Conservation (phyloP, 2,888 invertebrate genomes). For the Oasisia sp. region DNA sequence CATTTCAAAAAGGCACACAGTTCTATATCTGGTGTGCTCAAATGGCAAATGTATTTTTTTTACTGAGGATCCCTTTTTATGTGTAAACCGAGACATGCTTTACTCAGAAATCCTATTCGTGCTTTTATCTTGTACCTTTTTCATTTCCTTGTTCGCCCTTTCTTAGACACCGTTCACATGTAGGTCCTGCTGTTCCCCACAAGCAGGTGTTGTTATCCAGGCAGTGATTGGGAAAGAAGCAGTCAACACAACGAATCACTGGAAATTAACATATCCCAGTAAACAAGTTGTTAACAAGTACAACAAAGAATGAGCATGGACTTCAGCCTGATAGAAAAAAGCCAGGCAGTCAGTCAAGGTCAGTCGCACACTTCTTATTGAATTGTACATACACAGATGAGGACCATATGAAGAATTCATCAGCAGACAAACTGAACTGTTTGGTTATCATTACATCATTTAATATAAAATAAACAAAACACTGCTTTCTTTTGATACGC, state of each 20-base stretch:
- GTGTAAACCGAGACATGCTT: background rate
- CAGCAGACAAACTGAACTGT: no score
- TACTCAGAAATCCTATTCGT: background rate
- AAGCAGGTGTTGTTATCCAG: background rate
- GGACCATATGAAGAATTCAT: no score
- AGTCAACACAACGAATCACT: background rate
- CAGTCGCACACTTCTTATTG: no score
- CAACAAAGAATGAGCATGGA: background rate
- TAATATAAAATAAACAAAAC: no score
- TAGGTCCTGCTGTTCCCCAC: slow-evolving; percentile 6
- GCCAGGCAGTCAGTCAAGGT: background rate
- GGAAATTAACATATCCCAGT: background rate
- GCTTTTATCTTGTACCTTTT: background rate
- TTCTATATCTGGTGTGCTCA: no score
- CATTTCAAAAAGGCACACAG: no score
- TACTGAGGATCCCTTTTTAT: background rate
- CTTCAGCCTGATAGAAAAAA: background rate
- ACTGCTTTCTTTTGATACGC: no score
- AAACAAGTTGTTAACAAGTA: background rate
- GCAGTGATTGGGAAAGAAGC: slow-evolving; percentile 7
- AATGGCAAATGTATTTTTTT: no score
- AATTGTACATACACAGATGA: no score
- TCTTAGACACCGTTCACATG: background rate
- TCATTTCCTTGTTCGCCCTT: slow-evolving; percentile 13
- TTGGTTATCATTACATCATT: no score